Percentiles rank a stretch among this genome's conserved stretches.
These are phyloP conservation scores for Wasmannia auropunctata DNA, from an alignment of 1,140 invertebrate species.

Conservation along the genomic window DNA sequence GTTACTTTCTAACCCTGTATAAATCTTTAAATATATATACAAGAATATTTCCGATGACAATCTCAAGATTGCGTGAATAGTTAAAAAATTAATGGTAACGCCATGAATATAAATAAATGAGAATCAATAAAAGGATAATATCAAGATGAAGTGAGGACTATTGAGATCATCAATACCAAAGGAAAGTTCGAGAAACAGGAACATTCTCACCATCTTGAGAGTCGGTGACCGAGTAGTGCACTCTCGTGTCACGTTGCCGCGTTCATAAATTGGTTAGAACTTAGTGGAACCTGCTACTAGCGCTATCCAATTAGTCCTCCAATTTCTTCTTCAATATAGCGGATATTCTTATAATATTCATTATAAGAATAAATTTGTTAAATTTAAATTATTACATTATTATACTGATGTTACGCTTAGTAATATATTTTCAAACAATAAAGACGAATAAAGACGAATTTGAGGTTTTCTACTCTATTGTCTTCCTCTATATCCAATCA, in stretches of 20 bases:
- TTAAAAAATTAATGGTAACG: not conserved
- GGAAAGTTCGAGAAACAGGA: conserved; percentile 51
- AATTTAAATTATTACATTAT: conserved; percentile 83
- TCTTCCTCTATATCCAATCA: not conserved
- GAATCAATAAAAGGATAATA: not conserved
- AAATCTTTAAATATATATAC: not conserved
- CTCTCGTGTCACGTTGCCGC: conserved; percentile 71
- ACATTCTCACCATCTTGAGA: conserved; percentile 24
- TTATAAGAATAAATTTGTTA: too few species aligned
- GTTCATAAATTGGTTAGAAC: conserved; percentile 77
- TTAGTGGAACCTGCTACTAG: conserved; percentile 39
- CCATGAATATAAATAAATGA: not conserved
- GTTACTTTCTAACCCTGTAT: too few species aligned
- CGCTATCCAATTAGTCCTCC: conserved; percentile 60
- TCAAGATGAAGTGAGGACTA: not conserved
- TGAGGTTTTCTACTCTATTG: conserved; percentile 59
- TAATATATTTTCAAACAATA: conserved; percentile 83
- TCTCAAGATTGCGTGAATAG: not conserved
- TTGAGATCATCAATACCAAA: conserved; percentile 8
- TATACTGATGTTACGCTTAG: conserved; percentile 81
- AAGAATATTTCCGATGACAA: not conserved
- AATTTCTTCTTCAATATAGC: too few species aligned
- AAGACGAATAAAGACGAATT: conserved; percentile 68
- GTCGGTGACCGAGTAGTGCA: conserved; percentile 66
- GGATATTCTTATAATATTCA: too few species aligned